A percentile compares a stretch with the other conserved stretches of the same genome.
Evolutionary conservation across 1,140 invertebrate species (phyloP).

Genomic region (Diploscapter pachys): DNA sequence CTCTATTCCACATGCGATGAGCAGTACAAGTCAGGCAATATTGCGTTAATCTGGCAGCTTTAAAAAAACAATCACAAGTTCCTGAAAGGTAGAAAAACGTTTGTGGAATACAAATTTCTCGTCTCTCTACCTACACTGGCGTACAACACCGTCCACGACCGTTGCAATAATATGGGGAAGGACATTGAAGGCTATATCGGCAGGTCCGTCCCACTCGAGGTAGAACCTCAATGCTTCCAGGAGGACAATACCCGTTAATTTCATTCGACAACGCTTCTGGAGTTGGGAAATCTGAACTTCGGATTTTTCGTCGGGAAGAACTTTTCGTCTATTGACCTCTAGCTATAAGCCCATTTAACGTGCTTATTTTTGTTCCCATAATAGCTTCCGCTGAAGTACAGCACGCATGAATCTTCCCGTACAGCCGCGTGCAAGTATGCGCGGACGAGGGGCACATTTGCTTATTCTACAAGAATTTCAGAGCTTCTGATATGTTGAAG

Average conservation of each 20-base stretch:
- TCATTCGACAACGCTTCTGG: slow-evolving; percentile 1
- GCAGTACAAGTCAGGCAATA: too few relatives aligned
- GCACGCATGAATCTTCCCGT: slow-evolving; percentile 4
- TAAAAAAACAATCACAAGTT: too few relatives aligned
- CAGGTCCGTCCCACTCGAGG: slow-evolving; percentile 24
- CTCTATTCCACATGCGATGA: too few relatives aligned
- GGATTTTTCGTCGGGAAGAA: too few relatives aligned
- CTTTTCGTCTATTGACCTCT: too few relatives aligned
- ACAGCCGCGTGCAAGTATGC: slow-evolving; percentile 15
- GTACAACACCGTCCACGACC: slow-evolving; percentile 26
- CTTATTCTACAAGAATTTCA: background rate
- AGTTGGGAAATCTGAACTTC: too few relatives aligned
- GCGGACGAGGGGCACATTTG: slow-evolving; percentile 20
- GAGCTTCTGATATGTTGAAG: too few relatives aligned
- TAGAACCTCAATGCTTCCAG: slow-evolving; percentile 23
- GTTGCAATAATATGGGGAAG: slow-evolving; percentile 34
- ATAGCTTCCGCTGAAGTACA: background rate
- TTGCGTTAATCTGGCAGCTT: too few relatives aligned
- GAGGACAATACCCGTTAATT: slow-evolving; percentile 18
- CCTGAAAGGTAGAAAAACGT: too few relatives aligned
- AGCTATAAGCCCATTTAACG: too few relatives aligned
- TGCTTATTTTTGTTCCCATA: too few relatives aligned
- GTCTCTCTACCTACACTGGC: background rate
- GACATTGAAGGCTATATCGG: slow-evolving; percentile 31
- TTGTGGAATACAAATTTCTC: too few relatives aligned